Conservation (phyloP, 2,888 invertebrate genomes). For the Patella ulyssiponensis region DNA sequence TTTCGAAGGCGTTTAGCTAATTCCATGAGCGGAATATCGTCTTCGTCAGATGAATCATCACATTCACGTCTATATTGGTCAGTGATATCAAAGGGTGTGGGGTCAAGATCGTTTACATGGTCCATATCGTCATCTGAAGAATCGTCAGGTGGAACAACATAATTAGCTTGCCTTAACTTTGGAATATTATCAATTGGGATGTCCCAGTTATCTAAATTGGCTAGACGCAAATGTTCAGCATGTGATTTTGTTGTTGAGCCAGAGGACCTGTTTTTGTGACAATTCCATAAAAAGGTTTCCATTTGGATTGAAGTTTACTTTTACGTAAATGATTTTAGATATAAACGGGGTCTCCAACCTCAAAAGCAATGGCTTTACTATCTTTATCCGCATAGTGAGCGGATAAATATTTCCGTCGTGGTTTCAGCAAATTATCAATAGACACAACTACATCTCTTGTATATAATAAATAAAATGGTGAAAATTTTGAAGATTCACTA, state of each 20-base stretch:
- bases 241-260: not conserved
- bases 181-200: constrained; percentile 16
- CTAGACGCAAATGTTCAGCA: not conserved
- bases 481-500: too few relatives aligned
- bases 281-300: too few relatives aligned
- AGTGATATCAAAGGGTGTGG: not conserved
- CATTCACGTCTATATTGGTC: not conserved
- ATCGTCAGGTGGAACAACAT: constrained; percentile 25
- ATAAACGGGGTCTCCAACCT: constrained; percentile 29
- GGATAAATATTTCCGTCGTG: constrained; percentile 1
- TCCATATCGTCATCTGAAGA: not conserved
- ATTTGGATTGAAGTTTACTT: constrained; percentile 15
- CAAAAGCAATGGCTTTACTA: not conserved
- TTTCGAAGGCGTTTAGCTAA: constrained; percentile 2
- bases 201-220: constrained; percentile 18
- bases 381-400: not conserved
- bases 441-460: not conserved
- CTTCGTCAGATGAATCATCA: constrained; percentile 14
- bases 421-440: constrained; percentile 2
- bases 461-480: constrained; percentile 9
- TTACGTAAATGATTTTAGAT: not conserved
- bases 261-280: too few relatives aligned
- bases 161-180: constrained; percentile 15
- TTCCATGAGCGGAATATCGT: constrained; percentile 16
- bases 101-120: not conserved